Conservation (phyloP, 2,113 vertebrate genomes). For the Zosterops japonicus region DNA sequence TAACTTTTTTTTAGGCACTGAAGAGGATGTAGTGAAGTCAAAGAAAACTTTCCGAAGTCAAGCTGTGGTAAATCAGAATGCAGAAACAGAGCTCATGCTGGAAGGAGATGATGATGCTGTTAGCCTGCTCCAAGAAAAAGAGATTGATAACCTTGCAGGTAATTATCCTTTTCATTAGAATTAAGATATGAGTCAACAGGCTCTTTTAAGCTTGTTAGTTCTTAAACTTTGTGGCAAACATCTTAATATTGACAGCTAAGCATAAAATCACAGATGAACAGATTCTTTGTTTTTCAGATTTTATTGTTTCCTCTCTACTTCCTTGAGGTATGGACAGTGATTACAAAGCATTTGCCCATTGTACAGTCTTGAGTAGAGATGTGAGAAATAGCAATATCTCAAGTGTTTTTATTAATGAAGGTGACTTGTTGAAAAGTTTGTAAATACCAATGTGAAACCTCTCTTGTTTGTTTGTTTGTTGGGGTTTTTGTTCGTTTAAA, state of each 20-base stretch:
- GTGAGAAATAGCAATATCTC: not conserved
- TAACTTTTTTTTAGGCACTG: conserved; percentile 75
- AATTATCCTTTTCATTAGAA: conserved; percentile 39
- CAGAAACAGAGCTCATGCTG: conserved; percentile 89
- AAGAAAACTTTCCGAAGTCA: conserved; percentile 87
- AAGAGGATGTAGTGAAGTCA: conserved; percentile 84
- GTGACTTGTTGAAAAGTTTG: not conserved
- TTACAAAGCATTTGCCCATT: not conserved
- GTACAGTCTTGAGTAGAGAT: not conserved
- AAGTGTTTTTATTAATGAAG: not conserved
- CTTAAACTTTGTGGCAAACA: not conserved
- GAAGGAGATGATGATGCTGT: conserved; percentile 92
- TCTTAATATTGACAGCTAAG: not conserved
- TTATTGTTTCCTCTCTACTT: not conserved
- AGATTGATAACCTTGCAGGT: conserved; percentile 95
- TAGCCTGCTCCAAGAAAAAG: conserved; percentile 94
- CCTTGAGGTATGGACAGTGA: not conserved
- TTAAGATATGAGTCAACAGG: not conserved
- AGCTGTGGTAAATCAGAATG: conserved; percentile 82
- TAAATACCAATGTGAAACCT: not conserved
- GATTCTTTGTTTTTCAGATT: not conserved
- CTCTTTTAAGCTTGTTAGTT: not conserved
- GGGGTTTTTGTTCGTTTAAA: not conserved
- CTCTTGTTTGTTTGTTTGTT: not conserved
- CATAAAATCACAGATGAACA: not conserved